Evolutionary conservation across 2,888 invertebrate species (phyloP), one percentile per base, ranked within the genome.

Genomic region (Panorpa germanica): DNA sequence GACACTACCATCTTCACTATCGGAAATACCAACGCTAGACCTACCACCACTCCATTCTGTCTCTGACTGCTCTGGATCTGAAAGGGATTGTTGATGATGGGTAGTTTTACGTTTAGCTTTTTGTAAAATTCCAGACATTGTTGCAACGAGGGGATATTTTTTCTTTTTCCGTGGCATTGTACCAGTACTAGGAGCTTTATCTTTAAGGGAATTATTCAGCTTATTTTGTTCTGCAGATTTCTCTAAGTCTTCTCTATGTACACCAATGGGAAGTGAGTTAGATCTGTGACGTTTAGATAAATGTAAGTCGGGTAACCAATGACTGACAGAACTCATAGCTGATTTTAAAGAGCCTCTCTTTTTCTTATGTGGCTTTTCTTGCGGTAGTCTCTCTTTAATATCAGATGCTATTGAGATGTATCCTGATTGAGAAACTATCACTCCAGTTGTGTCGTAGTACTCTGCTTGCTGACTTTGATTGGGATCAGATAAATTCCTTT

Each of bases 61-160:
- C 50, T 76, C 76, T 2, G 75, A 75, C 26, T 74, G 73, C 50
- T 78, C 78, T 4, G 76, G 74, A 45, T 78, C 77, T 8, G 78
- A 77, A 29, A 77, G 45, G 1, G 76, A 76, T 42, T 72, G 70
- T 38, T 63, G 59, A 39, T 61, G 59, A 17, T 59, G 54, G 44
- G 60, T 60, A 17, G 65, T 63, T 51, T 69, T 70, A 42, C 74
- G 53, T 47, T 81, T 77, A 1, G 83, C 83, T 56, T 83, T 85
- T 49, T 82, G 81, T 40, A 86, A 56, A 36, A 86, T 68, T 13
- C 80, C 82, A 2, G 81, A 82, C 54, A 86, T 74, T 1, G 83
- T 83, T 0, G 81, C 73, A 1, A 82, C 80, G 30, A 86, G 59
- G 4, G 74, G 71, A 40, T 77, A 75, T 46, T 80, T 80, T 49